Conservation (phyloP, 2,888 invertebrate species). For the Ornithoptera priamus region DNA sequence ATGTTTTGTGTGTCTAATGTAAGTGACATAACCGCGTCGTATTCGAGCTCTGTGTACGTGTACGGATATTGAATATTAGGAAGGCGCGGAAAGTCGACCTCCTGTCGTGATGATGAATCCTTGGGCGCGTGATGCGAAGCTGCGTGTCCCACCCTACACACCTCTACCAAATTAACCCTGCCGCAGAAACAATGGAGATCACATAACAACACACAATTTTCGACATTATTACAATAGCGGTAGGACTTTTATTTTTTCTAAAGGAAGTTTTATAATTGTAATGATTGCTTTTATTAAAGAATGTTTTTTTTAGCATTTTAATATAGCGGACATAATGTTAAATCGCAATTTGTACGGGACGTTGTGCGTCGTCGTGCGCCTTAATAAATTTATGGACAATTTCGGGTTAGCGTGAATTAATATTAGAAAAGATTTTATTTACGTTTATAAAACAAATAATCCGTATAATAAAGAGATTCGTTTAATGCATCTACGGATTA, state of each 20-base stretch:
- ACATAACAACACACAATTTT: constrained; percentile 18
- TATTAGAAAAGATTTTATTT: constrained; percentile 29
- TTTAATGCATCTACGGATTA: too few relatives aligned
- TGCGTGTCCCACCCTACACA: constrained; percentile 48
- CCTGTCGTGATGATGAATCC: constrained; percentile 72
- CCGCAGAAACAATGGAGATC: neutral
- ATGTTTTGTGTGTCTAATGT: constrained; percentile 14
- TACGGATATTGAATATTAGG: constrained; percentile 57
- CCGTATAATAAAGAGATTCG: neutral
- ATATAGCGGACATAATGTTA: constrained; percentile 62
- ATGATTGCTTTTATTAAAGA: constrained; percentile 36
- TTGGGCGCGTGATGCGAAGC: constrained; percentile 52
- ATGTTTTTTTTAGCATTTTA: constrained; percentile 60
- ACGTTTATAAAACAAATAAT: neutral
- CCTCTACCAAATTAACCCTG: constrained; percentile 29
- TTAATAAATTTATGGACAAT: constrained; percentile 68
- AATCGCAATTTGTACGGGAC: constrained; percentile 55
- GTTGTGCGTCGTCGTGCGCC: constrained; percentile 46
- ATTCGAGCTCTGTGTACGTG: constrained; percentile 39
- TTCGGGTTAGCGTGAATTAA: constrained; percentile 47
- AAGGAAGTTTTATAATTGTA: constrained; percentile 4
- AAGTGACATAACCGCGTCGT: constrained; percentile 37
- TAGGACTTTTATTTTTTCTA: constrained; percentile 30
- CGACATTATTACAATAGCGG: constrained; percentile 27
- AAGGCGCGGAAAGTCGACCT: constrained; percentile 53